Conservation (phyloP, 2,888 invertebrate genomes). For the Scrobipalpa atriplicella region DNA sequence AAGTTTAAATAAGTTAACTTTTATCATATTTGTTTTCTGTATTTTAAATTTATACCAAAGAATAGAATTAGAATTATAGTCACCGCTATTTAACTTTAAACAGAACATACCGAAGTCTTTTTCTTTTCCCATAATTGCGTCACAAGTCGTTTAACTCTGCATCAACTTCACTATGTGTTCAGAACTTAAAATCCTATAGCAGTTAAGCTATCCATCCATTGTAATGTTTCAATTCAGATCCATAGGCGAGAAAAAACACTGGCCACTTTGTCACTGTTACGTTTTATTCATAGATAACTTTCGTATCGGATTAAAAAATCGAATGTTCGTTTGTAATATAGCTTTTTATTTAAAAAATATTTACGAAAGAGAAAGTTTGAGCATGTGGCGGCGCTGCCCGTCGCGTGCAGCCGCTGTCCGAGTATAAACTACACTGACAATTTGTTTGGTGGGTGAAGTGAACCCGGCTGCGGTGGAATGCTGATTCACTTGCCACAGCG, state of each 20-base stretch:
- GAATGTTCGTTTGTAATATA: not conserved
- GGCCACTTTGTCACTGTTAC: not conserved
- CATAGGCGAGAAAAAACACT: not conserved
- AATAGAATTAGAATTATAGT: no score
- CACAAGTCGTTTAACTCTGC: not conserved
- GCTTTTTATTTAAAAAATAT: not conserved
- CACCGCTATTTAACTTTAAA: not conserved
- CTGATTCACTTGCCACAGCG: conserved; percentile 23
- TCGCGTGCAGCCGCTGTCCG: not conserved
- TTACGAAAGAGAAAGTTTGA: conserved; percentile 24
- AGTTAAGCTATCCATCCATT: not conserved
- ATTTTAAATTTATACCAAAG: no score
- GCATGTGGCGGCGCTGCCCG: not conserved
- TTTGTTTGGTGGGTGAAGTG: not conserved
- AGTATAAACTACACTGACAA: conserved; percentile 11
- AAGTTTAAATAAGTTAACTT: no score
- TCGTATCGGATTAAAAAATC: not conserved
- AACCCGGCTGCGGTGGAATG: not conserved
- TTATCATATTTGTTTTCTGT: no score
- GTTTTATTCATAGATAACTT: not conserved
- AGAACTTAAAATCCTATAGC: not conserved
- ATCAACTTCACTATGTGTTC: not conserved
- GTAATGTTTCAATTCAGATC: conserved; percentile 7
- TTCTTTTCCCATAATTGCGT: conserved; percentile 8
- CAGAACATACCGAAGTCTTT: conserved; percentile 1